phyloP scores from a whole-genome alignment of 2,797 vertebrate species.

The Falco concolor region DNA sequence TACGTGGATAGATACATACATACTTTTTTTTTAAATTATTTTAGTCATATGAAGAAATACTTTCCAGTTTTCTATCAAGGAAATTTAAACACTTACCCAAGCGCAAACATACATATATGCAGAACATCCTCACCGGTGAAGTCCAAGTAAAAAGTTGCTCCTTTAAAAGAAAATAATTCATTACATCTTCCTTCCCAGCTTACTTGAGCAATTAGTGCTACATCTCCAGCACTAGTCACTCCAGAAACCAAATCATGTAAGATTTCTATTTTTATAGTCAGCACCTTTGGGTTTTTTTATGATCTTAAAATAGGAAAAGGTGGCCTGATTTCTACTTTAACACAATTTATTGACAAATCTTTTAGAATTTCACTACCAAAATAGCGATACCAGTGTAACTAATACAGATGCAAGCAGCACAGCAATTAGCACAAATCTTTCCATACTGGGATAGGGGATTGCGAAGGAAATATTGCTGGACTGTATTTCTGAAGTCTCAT shows the following conservation, averaged over 20 bases:
- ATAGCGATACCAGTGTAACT: background rate
- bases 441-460: background rate
- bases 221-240: background rate
- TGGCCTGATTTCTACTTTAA: background rate
- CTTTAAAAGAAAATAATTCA: slow-evolving; percentile 67
- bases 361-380: background rate
- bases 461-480: background rate
- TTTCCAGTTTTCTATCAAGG: background rate
- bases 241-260: background rate
- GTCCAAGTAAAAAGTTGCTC: slow-evolving; percentile 91
- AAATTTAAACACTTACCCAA: slow-evolving; percentile 83
- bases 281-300: background rate
- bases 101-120: slow-evolving; percentile 90
- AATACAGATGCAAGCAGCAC: background rate
- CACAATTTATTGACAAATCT: background rate
- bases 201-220: background rate
- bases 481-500: background rate
- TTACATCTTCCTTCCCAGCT: background rate
- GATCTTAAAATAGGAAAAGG: background rate
- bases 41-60: background rate
- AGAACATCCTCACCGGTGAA: slow-evolving; percentile 85
- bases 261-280: background rate
- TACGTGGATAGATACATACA: rapidly evolving
- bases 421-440: background rate
- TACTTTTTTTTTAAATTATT: background rate